phyloP scores from a whole-genome alignment of 2,888 invertebrate species.

The Diploptera punctata region DNA sequence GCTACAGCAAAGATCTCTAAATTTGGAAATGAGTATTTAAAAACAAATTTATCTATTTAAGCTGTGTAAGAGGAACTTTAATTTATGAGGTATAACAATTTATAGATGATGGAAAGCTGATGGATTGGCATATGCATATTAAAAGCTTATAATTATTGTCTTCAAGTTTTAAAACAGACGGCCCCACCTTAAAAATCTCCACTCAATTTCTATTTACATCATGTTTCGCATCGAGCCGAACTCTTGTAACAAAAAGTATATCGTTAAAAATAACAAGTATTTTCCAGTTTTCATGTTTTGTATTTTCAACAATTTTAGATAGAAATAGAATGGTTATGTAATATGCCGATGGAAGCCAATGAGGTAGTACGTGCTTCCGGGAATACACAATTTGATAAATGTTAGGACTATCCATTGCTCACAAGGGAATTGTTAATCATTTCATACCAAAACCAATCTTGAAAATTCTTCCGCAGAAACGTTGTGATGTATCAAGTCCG shows the following conservation, averaged over 20 bases:
- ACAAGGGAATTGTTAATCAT: no score
- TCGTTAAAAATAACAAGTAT: background rate
- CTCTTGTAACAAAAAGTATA: background rate
- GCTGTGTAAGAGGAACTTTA: no score
- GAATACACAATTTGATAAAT: no score
- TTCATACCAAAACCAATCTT: no score
- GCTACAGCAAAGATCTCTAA: background rate
- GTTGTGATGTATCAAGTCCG: no score
- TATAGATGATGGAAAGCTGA: conserved; percentile 16
- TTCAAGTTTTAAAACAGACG: conserved; percentile 13
- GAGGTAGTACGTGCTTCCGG: no score
- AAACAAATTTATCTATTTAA: no score
- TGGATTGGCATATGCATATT: conserved; percentile 25
- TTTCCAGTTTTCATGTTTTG: background rate
- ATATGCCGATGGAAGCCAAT: no score
- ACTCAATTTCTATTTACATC: conserved; percentile 28
- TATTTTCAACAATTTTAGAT: conserved; percentile 3
- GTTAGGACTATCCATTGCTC: no score
- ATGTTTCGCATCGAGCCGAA: conserved; percentile 14
- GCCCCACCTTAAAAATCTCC: conserved; percentile 12
- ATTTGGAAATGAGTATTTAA: background rate
- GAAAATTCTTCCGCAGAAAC: no score
- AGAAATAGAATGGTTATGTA: no score
- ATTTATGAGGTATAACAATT: no score
- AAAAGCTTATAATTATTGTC: conserved; percentile 27